phyloP scores from a whole-genome alignment of 2,113 vertebrate genomes.

The Tauraco erythrolophus region DNA sequence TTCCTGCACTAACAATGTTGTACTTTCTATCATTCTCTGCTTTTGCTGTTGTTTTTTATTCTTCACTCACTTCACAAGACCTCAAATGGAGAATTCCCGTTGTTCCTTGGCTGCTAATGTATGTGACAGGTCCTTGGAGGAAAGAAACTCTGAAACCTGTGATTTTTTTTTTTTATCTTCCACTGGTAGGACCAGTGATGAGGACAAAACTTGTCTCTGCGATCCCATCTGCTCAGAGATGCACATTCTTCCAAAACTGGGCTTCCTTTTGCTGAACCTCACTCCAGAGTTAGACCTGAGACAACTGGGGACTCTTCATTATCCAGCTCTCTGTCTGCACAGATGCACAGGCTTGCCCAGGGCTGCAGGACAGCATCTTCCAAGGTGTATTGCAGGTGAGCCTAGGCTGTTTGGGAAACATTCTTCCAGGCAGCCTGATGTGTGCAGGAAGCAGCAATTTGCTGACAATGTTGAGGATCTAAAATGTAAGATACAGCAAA shows the following conservation, averaged over 20 bases:
- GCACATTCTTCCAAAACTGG: background rate
- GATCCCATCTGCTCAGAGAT: background rate
- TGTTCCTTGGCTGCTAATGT: background rate
- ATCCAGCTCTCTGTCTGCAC: background rate
- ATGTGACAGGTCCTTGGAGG: background rate
- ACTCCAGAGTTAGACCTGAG: background rate
- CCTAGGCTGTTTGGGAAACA: background rate
- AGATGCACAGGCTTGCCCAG: background rate
- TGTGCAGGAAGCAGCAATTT: background rate
- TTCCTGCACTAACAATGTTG: background rate
- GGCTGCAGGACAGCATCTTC: background rate
- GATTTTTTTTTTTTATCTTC: background rate
- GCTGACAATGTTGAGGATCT: background rate
- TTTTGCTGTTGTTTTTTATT: background rate
- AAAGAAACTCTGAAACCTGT: background rate
- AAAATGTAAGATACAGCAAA: background rate
- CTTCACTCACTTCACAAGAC: background rate
- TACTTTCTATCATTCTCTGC: background rate
- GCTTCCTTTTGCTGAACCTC: background rate
- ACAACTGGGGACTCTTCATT: background rate
- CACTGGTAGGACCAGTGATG: background rate
- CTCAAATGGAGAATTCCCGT: background rate
- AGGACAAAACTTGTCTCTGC: background rate
- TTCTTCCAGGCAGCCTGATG: background rate
- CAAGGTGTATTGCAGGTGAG: background rate